Evolutionary conservation across 2,797 vertebrate genomes (phyloP), one percentile per base, ranked within the genome.

Genomic region (Cryptoblepharus egeriae): DNA sequence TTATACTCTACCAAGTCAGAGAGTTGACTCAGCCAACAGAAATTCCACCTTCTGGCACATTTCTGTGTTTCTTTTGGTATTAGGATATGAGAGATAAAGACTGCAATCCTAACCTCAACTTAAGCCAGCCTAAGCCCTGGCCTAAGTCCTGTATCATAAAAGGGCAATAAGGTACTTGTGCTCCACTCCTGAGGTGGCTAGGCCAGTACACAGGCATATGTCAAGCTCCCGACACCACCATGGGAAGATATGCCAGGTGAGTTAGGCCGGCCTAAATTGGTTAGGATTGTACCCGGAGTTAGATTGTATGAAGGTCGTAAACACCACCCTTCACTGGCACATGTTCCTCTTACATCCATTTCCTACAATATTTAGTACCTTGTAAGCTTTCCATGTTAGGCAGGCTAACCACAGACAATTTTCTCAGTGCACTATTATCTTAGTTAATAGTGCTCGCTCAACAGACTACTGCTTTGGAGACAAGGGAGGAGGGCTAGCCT

Each of bases 251-350:
- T n/a, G n/a, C n/a, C n/a, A n/a, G n/a, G n/a, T n/a, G n/a, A n/a
- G n/a, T n/a, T n/a, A n/a, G n/a, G n/a, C n/a, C n/a, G n/a, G n/a
- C n/a, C n/a, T n/a, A n/a, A n/a, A n/a, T n/a, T n/a, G n/a, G n/a
- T n/a, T n/a, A n/a, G n/a, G n/a, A n/a, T n/a, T n/a, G n/a, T n/a
- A n/a, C n/a, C n/a, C n/a, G n/a, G n/a, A n/a, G n/a, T n/a, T n/a
- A n/a, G n/a, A n/a, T n/a, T n/a, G 49, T 2, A 2, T 2, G 26
- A 12, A 37, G 16, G 13, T 4, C 2, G 6, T n/a, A 4, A 35
- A 58, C 58, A 28, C 39, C 61, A 55, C 64, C 61, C 61, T 9
- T 22, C 22, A 5, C 49, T 16, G 67, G 3, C 52, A 68, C 68
- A 64, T 42, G 26, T 64, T 64, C 45, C 39, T 64, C 45, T 28